A percentile compares a stretch with the other conserved stretches of the same genome.
Conservation (phyloP, 2,113 vertebrate genomes). For the Fulica atra region DNA sequence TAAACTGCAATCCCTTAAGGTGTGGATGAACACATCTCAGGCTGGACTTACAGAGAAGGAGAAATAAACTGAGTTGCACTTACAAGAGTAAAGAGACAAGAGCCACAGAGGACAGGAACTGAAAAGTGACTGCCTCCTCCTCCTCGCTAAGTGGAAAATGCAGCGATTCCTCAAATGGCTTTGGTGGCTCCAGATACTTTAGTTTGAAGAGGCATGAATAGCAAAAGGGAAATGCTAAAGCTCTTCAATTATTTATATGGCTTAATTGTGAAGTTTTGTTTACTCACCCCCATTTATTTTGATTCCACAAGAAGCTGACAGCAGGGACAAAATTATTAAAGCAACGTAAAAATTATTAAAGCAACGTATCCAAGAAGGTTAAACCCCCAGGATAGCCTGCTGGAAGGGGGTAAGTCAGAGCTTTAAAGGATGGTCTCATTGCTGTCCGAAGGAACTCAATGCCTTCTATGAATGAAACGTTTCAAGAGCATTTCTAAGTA, state of each 20-base stretch:
- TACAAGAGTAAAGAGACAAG: background rate
- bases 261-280: background rate
- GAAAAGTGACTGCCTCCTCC: background rate
- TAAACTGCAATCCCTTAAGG: background rate
- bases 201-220: background rate
- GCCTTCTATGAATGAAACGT: background rate
- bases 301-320: background rate
- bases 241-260: background rate
- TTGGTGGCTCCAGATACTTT: background rate
- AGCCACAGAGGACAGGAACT: background rate
- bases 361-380: background rate
- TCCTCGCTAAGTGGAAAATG: background rate
- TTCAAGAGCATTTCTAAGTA: slow-evolving; percentile 35
- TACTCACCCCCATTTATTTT: background rate
- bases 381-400: background rate
- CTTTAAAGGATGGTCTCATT: background rate
- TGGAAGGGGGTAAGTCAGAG: background rate
- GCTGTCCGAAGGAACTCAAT: background rate
- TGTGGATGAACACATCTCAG: background rate
- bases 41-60: background rate
- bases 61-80: background rate
- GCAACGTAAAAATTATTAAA: background rate
- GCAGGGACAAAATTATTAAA: background rate
- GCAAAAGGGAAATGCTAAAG: background rate
- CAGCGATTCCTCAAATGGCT: background rate